Evolutionary conservation across 2,888 invertebrate species (phyloP).

Genomic region (Melinopterus prodromus): DNA sequence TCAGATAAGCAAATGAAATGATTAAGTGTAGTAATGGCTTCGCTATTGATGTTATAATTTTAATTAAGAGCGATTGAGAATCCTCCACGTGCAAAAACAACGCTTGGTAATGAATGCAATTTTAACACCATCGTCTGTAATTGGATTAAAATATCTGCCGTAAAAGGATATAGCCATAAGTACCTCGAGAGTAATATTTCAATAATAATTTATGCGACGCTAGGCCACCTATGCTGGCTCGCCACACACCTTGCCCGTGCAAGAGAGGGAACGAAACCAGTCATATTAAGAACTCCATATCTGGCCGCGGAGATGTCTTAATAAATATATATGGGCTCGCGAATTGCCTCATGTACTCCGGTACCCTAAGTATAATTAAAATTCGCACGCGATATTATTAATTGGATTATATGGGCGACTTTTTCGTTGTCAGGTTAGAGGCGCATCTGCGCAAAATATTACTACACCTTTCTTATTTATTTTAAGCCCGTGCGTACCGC

Average conservation of each 20-base stretch:
- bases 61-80: not conserved
- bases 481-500: not conserved
- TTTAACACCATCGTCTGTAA: not conserved
- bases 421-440: conserved; percentile 10
- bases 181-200: conserved; percentile 14
- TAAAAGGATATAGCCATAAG: not conserved
- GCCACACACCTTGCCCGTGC: conserved; percentile 20
- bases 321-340: conserved; percentile 24
- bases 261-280: conserved; percentile 16
- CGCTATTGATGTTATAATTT: not conserved
- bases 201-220: conserved; percentile 25
- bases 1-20: not conserved
- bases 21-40: not conserved
- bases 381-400: conserved; percentile 24
- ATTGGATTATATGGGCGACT: conserved; percentile 18
- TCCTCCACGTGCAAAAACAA: not conserved
- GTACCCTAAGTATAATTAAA: conserved; percentile 21
- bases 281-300: conserved; percentile 24
- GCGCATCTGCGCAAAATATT: conserved; percentile 11
- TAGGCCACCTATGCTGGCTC: conserved; percentile 19
- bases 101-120: not conserved
- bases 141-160: conserved; percentile 4
- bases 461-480: not conserved
- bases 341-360: conserved; percentile 5
- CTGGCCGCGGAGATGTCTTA: conserved; percentile 16